phyloP scores from a whole-genome alignment of 2,797 vertebrate species.

The Pangasius krempfi region DNA sequence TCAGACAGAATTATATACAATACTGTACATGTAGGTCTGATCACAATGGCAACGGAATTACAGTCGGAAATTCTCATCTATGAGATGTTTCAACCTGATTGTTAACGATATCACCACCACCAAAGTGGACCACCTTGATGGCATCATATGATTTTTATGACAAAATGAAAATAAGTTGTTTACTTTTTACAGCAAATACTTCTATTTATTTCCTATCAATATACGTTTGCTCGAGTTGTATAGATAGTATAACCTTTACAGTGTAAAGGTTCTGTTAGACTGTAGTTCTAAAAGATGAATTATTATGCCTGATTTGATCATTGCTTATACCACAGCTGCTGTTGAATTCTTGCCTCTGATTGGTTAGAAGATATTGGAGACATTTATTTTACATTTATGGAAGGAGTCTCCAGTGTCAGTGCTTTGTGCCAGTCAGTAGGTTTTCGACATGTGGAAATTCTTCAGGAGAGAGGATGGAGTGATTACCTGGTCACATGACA shows the following conservation, averaged over 20 bases:
- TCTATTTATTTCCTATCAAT: too few species aligned
- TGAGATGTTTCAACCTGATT: background rate
- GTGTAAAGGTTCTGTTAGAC: too few species aligned
- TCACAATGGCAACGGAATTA: background rate
- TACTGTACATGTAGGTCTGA: background rate
- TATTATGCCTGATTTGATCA: background rate
- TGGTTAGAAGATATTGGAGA: too few species aligned
- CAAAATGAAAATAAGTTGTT: background rate
- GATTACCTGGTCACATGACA: too few species aligned
- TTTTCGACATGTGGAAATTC: too few species aligned
- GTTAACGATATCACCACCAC: background rate
- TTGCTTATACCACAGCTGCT: background rate
- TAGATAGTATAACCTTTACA: too few species aligned
- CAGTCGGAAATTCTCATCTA: background rate
- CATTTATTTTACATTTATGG: too few species aligned
- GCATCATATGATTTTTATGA: background rate
- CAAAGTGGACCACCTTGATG: background rate
- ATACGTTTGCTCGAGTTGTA: too few species aligned
- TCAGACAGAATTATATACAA: background rate
- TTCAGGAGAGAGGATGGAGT: too few species aligned
- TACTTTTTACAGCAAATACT: background rate
- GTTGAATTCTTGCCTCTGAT: too few species aligned
- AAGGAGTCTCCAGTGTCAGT: too few species aligned
- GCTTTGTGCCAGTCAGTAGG: too few species aligned
- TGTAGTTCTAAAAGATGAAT: background rate